Evolutionary conservation across 2,888 invertebrate genomes (phyloP), one percentile per base, ranked within the genome.

Genomic region (Drosophila birchii): DNA sequence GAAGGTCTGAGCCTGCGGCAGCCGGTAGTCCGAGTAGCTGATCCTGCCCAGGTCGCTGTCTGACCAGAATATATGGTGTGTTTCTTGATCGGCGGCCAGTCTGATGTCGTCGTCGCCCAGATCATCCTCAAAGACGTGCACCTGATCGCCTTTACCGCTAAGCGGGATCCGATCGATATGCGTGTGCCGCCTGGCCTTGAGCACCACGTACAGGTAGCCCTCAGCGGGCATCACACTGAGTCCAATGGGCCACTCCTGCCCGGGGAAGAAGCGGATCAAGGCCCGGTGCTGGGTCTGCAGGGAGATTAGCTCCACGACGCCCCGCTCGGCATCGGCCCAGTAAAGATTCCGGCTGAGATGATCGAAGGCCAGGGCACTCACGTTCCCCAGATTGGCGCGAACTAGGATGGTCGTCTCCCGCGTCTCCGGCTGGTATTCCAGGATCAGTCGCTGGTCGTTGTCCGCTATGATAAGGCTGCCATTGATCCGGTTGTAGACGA

Each of bases 281-380:
- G 94, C 95, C 20, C 95, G 94, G 9, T 94, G 92, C 26, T 92
- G 92, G 0, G 94, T 95, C 54, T 92, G 92, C 51, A 96, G 81
- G 0, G 95, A 96, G 14, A 95, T 89, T 4, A 95, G 94, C 89
- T 96, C 96, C 1, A 97, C 92, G 0, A 94, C 94, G 59, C 94
- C 94, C 14, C 94, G 93, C 0, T 94, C 94, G 0, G 93, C 93
- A 90, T 97, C 96, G 64, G 95, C 93, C 93, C 96, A 95, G 91
- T 97, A 97, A 0, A 97, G 91, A 77, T 95, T 95, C 71, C 96
- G 95, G 0, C 96, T 95, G 11, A 95, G 93, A 78, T 95, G 93
- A 93, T 97, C 97, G 79, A 94, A 95, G 77, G 94, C 94, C 92
- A 96, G 92, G 8, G 94, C 94, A 55, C 93, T 93, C 0, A 95